Base-by-base conservation (phyloP, 2,113 vertebrate genomes). In the Passer montanus region DNA sequence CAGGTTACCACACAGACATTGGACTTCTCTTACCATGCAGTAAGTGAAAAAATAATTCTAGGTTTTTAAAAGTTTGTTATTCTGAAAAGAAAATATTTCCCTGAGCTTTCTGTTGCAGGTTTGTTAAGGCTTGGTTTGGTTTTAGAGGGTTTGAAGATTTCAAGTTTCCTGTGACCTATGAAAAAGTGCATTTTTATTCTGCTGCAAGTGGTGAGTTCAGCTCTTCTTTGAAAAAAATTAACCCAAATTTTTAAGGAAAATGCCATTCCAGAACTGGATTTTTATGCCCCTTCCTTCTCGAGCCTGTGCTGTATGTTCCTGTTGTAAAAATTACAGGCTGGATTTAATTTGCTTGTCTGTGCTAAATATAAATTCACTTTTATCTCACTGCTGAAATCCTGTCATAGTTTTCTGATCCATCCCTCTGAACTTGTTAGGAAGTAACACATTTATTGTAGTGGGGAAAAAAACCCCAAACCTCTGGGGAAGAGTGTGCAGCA, bases 401-500 rank as follows among this genome's bases (percentile, higher is more conserved):
- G 64, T 56, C 79, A 11, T 0, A 2, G 26, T 55, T 69, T 74
- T 37, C 46, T 46, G 21, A 31, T 60, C 11, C 30, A 18, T 23
- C 47, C 64, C 52, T 69, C 84, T 66, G 75, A 78, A 55, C 46
- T 18, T 11, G n/a, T 58, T 79, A 39, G 50, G 49, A 83, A 80
- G 68, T 17, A 63, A 75, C 7, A 2, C 5, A 59, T 83, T 90
- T 88, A 59, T 89, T 79, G 10, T 22, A 46, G 21, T 18, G 44
- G 9, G 15, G 21, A 0, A 0, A 1, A 7, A 10, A 5, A 1
- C 3, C 35, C 35, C 35, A 8, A 33, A 4, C 10, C 76, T 59
- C 90, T 39, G 53, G 64, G 77, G 64, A 77, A 47, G 19, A 11
- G 68, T 16, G 39, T 89, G 87, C 58, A 84, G 59, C 21, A 27